Conservation (phyloP, 23 tunicate species). For the Trididemnum nubilum region DNA sequence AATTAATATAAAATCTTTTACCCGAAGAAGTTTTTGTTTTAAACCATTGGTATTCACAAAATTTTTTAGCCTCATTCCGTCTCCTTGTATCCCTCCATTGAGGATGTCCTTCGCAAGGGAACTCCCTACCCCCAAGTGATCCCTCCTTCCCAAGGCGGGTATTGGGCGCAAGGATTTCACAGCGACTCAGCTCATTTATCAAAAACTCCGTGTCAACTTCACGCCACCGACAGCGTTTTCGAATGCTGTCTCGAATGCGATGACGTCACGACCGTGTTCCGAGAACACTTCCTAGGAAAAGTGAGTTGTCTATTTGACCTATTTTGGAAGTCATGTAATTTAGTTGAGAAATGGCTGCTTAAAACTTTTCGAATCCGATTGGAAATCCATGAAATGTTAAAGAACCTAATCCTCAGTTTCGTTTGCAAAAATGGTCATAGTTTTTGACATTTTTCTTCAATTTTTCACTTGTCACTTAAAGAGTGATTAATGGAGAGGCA, state of each 20-base stretch:
- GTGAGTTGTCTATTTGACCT: no score
- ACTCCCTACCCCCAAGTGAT: conserved; percentile 94
- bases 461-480: no score
- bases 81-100: conserved; percentile 81
- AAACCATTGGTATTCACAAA: no score
- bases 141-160: conserved; percentile 92
- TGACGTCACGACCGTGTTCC: conserved; percentile 81
- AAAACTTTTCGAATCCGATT: no score
- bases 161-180: conserved; percentile 97
- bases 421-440: no score
- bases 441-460: no score
- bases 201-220: conserved; percentile 23
- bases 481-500: no score
- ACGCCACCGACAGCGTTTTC: conserved; percentile 7
- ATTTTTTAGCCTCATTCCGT: conserved; percentile 9
- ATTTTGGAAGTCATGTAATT: neutral
- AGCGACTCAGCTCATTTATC: conserved; percentile 64
- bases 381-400: no score
- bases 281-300: conserved; percentile 73
- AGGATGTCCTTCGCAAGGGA: conserved; percentile 78
- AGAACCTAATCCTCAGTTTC: no score
- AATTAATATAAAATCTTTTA: no score
- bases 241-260: conserved; percentile 53
- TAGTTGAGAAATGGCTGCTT: no score
- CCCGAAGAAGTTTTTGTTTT: no score